Evolutionary conservation across 2,888 invertebrate species (phyloP), one percentile per base, ranked within the genome.

Genomic region (Scaeva pyrastri): DNA sequence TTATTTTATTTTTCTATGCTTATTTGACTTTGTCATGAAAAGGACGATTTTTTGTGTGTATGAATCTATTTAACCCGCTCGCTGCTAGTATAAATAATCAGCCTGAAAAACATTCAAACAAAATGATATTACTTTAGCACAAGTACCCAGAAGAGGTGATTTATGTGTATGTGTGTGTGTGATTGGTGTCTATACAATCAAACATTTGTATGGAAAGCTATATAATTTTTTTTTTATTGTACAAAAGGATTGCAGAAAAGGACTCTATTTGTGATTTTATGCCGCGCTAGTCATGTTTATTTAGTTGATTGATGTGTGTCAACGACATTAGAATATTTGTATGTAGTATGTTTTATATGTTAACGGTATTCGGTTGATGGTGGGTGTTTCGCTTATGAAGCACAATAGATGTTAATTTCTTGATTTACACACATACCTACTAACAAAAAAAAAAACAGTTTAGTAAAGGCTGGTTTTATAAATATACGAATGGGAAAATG

Each of bases 261-360:
- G 50, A 48, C 26, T 55, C n/a, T 58, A 36, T 79, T 52, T 84
- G 79, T 75, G 76, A 55, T 66, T 70, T 70, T 75, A 52, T 79
- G 62, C 60, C 71, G 66, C 81, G 64, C 60, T 66, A 31, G 84
- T 73, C 74, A 50, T 86, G 86, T 86, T 86, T 81, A 78, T 78
- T 86, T 86, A 86, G 86, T 82, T 86, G 86, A 86, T 86, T 86
- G 86, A 86, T 86, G 86, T 86, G 74, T 86, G 74, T 81, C 86
- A 86, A 86, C 86, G 82, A 78, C 71, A 86, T 86, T 86, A 86
- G 77, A 74, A 86, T 82, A 60, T 14, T 12, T n/a, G n/a, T n/a
- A n/a, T n/a, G n/a, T n/a, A n/a, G n/a, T n/a, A n/a, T n/a, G n/a
- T n/a, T n/a, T n/a, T n/a, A n/a, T n/a, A n/a, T n/a, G n/a, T n/a